Conservation (phyloP, 2,113 vertebrate species). For the Zosterops lateralis region DNA sequence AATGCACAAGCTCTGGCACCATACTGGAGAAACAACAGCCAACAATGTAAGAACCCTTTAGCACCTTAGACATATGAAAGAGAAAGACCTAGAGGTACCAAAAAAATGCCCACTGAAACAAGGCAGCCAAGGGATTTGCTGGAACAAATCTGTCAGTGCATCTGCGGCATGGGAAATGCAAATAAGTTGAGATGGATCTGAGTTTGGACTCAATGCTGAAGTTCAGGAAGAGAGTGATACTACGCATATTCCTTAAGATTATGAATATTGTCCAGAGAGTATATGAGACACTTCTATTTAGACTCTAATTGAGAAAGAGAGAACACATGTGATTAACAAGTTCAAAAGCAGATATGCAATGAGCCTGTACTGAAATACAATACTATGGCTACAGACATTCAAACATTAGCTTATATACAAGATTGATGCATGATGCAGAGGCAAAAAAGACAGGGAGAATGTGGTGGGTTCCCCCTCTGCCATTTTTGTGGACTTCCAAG, state of each 20-base stretch:
- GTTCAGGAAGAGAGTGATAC: background rate
- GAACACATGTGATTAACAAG: background rate
- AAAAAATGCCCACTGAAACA: background rate
- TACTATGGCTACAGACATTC: background rate
- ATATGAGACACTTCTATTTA: background rate
- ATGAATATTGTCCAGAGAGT: background rate
- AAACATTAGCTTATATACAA: background rate
- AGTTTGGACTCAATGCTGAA: background rate
- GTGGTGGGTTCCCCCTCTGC: rapidly evolving
- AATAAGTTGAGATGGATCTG: background rate
- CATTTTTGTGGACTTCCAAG: background rate
- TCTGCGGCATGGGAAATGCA: background rate
- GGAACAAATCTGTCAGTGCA: background rate
- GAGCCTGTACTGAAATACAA: background rate
- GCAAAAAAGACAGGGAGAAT: background rate
- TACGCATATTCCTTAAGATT: background rate
- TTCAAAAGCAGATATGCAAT: background rate
- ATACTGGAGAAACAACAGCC: background rate
- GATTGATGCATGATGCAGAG: background rate
- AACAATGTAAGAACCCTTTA: background rate
- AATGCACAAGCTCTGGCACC: background rate
- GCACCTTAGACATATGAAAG: background rate
- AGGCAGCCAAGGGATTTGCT: background rate
- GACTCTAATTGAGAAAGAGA: background rate
- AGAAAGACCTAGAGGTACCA: background rate